Percentiles rank a stretch among this genome's conserved stretches.
phyloP scores from a whole-genome alignment of 2,888 invertebrate genomes.

The Xestia rhomboidea region DNA sequence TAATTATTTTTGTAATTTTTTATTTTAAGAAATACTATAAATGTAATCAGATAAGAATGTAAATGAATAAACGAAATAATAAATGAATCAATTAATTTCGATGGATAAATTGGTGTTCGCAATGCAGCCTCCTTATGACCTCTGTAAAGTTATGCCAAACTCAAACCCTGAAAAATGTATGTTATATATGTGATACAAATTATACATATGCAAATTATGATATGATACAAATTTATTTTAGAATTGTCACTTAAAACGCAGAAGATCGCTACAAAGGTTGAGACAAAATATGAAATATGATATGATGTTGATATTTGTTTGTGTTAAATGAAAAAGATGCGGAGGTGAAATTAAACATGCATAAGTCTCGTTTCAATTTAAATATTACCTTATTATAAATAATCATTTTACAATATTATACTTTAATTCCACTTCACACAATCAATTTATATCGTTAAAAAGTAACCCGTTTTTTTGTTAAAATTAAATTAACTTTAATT shows the following conservation, averaged over 20 bases:
- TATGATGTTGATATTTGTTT: too few relatives aligned
- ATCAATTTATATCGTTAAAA: neutral
- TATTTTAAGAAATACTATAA: too few relatives aligned
- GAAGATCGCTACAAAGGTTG: neutral
- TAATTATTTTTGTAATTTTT: too few relatives aligned
- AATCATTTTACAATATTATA: constrained; percentile 9
- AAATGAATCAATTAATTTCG: neutral
- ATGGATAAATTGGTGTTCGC: neutral
- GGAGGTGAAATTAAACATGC: neutral
- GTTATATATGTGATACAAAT: neutral
- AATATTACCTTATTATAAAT: constrained; percentile 45
- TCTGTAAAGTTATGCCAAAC: neutral
- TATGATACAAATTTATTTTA: neutral
- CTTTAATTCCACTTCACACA: constrained; percentile 38
- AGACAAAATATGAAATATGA: too few relatives aligned
- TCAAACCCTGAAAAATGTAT: neutral
- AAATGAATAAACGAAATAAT: too few relatives aligned
- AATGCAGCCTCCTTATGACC: neutral
- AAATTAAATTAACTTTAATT: neutral
- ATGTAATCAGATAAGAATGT: too few relatives aligned
- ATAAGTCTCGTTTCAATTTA: neutral
- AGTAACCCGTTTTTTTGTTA: neutral
- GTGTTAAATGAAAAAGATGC: neutral
- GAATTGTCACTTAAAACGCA: too few relatives aligned
- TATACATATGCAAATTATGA: too few relatives aligned